Percentiles rank a stretch among this genome's conserved stretches.
Evolutionary conservation across 2,797 vertebrate genomes (phyloP).

Genomic region (Chiroxiphia lanceolata): DNA sequence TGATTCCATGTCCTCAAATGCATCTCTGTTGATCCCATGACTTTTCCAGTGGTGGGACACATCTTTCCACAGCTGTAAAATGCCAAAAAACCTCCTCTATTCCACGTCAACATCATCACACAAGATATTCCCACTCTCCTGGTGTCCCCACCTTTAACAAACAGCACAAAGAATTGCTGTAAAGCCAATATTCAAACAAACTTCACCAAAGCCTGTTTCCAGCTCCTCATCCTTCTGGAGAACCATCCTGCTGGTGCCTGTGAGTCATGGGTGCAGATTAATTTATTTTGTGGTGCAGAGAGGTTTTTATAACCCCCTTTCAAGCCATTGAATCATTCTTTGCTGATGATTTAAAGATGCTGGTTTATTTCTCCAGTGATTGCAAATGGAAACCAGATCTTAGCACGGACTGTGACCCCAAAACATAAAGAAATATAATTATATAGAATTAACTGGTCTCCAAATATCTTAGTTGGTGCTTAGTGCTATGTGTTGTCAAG

Average conservation of each 20-base stretch:
- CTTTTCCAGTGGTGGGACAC: background rate
- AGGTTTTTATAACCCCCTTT: slow-evolving; percentile 20
- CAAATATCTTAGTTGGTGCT: background rate
- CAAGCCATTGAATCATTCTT: slow-evolving; percentile 44
- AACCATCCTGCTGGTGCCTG: background rate
- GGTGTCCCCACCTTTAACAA: background rate
- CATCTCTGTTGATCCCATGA: background rate
- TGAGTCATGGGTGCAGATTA: slow-evolving; percentile 43
- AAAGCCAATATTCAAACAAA: background rate
- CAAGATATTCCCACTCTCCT: background rate
- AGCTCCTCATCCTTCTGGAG: background rate
- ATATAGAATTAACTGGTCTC: background rate
- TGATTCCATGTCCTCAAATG: background rate
- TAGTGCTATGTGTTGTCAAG: background rate
- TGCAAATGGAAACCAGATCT: slow-evolving; percentile 14
- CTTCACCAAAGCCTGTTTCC: background rate
- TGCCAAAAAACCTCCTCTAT: fast-evolving
- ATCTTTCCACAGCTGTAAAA: background rate
- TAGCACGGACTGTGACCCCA: background rate
- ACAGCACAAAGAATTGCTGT: background rate
- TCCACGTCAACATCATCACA: background rate
- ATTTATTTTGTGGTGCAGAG: slow-evolving; percentile 8
- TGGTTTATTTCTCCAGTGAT: slow-evolving; percentile 28
- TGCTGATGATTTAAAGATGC: slow-evolving; percentile 36
- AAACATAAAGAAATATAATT: background rate